These are phyloP conservation scores for Eulemur albifrons DNA, from an alignment of 2,797 vertebrate genomes.

Conservation along the genomic window DNA sequence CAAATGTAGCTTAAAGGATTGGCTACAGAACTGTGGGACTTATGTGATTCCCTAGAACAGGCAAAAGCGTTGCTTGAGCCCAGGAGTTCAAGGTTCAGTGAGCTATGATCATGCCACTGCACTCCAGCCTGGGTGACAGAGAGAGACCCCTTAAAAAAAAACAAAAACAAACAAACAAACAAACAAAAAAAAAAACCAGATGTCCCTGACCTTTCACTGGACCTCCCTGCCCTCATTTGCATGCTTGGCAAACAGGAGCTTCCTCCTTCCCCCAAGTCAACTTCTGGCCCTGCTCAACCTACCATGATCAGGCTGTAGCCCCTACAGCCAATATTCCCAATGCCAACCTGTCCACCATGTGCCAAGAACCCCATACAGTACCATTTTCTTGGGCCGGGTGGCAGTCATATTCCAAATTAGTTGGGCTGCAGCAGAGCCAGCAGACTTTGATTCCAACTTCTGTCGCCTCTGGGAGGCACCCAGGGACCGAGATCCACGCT, in stretches of 20 bases:
- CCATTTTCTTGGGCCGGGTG: not conserved
- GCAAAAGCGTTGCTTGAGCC: not conserved
- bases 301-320: not conserved
- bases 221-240: not conserved
- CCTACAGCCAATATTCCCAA: not conserved
- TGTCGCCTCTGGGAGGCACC: not conserved
- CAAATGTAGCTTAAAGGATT: not conserved
- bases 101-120: not conserved
- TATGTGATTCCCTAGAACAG: not conserved
- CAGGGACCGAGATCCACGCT: not conserved
- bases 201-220: not conserved
- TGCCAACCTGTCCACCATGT: not conserved
- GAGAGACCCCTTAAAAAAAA: not conserved
- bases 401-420: not conserved
- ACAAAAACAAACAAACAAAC: no score
- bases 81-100: not conserved
- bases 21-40: not conserved
- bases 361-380: not conserved
- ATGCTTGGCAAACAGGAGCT: not conserved
- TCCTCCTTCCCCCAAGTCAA: not conserved
- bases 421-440: not conserved
- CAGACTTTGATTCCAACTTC: not conserved
- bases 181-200: not conserved
- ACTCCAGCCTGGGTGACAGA: not conserved
- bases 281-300: not conserved